These are phyloP conservation scores for Sebastes schlegelii DNA, from an alignment of 2,113 vertebrate species.

Conservation along the genomic window DNA sequence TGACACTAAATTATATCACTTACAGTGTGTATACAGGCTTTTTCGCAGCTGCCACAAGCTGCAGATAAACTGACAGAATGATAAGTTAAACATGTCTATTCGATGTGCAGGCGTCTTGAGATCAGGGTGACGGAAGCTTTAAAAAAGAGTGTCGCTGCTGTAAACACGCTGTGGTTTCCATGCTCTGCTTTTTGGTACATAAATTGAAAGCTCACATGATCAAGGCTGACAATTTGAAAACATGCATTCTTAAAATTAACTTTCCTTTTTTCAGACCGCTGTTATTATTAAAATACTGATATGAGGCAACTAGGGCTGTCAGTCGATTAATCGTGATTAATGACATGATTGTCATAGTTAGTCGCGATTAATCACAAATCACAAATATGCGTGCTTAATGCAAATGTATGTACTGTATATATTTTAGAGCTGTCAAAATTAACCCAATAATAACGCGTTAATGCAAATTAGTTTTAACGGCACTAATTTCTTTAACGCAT, in stretches of 20 bases:
- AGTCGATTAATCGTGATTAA: no score
- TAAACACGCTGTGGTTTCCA: slow-evolving; percentile 7
- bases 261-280: neutral
- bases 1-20: slow-evolving; percentile 32
- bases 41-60: slow-evolving; percentile 5
- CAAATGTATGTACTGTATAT: no score
- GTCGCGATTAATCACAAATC: no score
- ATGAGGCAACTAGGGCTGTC: neutral
- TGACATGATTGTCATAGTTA: no score
- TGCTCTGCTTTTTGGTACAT: neutral
- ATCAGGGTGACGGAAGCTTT: neutral
- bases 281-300: neutral
- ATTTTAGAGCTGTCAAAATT: no score
- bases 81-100: neutral
- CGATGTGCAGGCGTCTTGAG: neutral
- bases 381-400: no score
- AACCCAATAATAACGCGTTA: no score
- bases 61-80: slow-evolving; percentile 14
- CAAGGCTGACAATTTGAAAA: neutral
- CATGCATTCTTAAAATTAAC: neutral
- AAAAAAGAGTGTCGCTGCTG: neutral
- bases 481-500: no score
- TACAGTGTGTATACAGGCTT: neutral
- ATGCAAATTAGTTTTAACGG: no score
- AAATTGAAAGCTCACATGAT: neutral